These are phyloP conservation scores for Noctua comes DNA, from an alignment of 2,888 invertebrate genomes.

Conservation along the genomic window DNA sequence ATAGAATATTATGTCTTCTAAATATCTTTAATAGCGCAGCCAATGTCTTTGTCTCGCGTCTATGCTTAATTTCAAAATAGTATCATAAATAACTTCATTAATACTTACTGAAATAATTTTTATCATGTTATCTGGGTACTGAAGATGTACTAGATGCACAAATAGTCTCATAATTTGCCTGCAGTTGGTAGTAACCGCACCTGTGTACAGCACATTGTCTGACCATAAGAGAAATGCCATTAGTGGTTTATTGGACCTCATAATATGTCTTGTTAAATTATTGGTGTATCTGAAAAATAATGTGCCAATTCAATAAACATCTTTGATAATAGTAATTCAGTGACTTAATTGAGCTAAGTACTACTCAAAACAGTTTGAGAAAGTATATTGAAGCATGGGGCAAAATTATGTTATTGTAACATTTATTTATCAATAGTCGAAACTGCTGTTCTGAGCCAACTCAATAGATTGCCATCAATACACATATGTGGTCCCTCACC, in stretches of 20 bases:
- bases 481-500: too few species aligned
- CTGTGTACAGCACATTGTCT: slow-evolving; percentile 78
- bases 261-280: slow-evolving; percentile 78
- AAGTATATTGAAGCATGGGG: neutral
- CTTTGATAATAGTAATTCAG: neutral
- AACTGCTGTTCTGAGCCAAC: neutral
- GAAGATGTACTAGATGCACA: slow-evolving; percentile 79
- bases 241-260: slow-evolving; percentile 82
- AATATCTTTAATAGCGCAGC: neutral
- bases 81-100: neutral
- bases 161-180: slow-evolving; percentile 82
- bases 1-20: neutral
- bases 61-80: neutral
- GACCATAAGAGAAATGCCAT: slow-evolving; percentile 84
- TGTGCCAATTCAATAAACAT: neutral
- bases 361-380: neutral
- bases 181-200: slow-evolving; percentile 79
- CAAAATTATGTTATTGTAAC: neutral
- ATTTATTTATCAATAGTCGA: neutral
- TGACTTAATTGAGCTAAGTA: neutral
- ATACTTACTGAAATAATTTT: slow-evolving; percentile 80
- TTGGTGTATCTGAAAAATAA: slow-evolving; percentile 78
- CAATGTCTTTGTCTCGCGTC: neutral
- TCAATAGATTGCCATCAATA: neutral
- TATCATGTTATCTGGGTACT: slow-evolving; percentile 82